A percentile compares a stretch with the other conserved stretches of the same genome.
Evolutionary conservation across 30 jellyfish, hydroid and myxozoan species (phyloP).

Genomic region (Aurelia coerulea): DNA sequence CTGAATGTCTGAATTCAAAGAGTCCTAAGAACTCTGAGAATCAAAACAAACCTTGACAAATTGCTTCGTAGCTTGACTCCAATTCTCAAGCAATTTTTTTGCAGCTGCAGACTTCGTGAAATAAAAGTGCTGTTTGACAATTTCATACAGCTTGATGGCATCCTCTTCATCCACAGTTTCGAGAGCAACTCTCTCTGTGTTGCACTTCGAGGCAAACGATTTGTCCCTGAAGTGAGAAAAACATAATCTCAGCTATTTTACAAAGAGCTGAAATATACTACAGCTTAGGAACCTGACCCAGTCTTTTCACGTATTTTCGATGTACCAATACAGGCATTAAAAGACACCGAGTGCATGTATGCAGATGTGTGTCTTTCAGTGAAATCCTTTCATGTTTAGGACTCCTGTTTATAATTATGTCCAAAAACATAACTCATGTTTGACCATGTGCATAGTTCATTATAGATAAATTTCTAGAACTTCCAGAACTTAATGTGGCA

Average conservation of each 20-base stretch:
- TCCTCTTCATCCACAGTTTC: conserved; percentile 63
- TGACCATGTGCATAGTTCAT: too few relatives aligned
- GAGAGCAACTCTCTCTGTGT: conserved; percentile 57
- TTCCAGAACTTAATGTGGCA: too few relatives aligned
- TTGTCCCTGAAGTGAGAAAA: conserved; percentile 15
- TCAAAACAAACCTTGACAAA: conserved; percentile 66
- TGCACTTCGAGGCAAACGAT: conserved; percentile 45
- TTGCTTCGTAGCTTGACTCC: conserved; percentile 42
- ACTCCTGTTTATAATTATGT: too few relatives aligned
- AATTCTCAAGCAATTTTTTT: conserved; percentile 57
- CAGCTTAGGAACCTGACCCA: neutral
- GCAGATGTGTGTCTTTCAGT: too few relatives aligned
- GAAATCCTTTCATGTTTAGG: too few relatives aligned
- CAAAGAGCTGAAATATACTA: neutral
- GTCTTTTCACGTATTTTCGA: too few relatives aligned
- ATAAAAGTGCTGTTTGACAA: conserved; percentile 58
- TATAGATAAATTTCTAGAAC: too few relatives aligned
- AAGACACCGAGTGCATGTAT: too few relatives aligned
- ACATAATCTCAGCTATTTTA: neutral
- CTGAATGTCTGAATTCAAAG: too few relatives aligned
- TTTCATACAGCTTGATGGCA: conserved; percentile 30
- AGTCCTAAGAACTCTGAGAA: too few relatives aligned
- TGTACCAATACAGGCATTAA: too few relatives aligned
- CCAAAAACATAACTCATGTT: too few relatives aligned
- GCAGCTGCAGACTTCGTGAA: conserved; percentile 70